phyloP scores from a whole-genome alignment of 2,888 invertebrate species.

The Oeneis ivallda region DNA sequence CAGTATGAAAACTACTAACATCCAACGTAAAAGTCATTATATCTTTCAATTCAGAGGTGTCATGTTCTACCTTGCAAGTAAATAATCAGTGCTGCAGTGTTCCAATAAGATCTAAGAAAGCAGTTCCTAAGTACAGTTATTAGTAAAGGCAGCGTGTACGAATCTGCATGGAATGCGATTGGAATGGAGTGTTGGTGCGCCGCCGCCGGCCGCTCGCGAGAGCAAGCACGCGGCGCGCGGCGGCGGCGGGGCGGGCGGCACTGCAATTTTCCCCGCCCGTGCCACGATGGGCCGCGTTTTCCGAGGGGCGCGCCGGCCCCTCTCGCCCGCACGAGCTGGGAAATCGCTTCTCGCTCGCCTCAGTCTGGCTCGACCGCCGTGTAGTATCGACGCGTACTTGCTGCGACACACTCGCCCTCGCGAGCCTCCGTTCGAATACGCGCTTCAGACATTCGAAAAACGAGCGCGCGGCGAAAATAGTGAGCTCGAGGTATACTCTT shows the following conservation, averaged over 20 bases:
- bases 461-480: conserved; percentile 70
- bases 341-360: conserved; percentile 72
- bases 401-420: conserved; percentile 62
- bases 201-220: conserved; percentile 4
- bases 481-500: conserved; percentile 64
- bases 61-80: background rate
- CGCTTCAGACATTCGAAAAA: conserved; percentile 55
- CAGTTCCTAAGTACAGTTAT: background rate
- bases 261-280: conserved; percentile 76
- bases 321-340: conserved; percentile 68
- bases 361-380: conserved; percentile 77
- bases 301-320: conserved; percentile 75
- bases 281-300: conserved; percentile 66
- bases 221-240: conserved; percentile 40
- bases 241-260: conserved; percentile 48
- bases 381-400: conserved; percentile 68
- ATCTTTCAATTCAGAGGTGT: background rate
- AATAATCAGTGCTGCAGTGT: background rate
- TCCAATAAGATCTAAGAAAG: background rate
- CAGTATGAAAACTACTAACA: too few species aligned
- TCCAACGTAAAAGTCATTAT: background rate
- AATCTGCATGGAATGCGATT: background rate
- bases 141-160: background rate
- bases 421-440: conserved; percentile 53
- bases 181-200: conserved; percentile 2